Evolutionary conservation across 1,140 invertebrate genomes (phyloP).

Genomic region (Drosophila albomicans): DNA sequence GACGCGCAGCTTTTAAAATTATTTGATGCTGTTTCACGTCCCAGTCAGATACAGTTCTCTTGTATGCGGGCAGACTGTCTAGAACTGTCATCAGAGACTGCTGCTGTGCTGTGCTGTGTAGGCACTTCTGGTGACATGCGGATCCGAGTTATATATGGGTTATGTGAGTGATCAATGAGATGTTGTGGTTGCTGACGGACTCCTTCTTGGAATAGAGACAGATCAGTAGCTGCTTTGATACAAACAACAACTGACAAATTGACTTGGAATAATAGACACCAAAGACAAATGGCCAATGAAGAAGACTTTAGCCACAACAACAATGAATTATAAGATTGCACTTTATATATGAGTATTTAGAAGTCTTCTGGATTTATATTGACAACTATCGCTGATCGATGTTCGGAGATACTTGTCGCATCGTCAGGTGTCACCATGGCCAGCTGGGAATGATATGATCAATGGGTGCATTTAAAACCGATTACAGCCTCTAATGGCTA

Average conservation of each 20-base stretch:
- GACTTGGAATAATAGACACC: conserved; percentile 12
- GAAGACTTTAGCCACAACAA: neutral
- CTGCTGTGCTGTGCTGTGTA: no score
- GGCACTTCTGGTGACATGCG: conserved; percentile 34
- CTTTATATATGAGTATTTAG: neutral
- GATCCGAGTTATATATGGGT: conserved; percentile 40
- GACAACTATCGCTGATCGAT: neutral
- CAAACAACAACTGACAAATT: conserved; percentile 26
- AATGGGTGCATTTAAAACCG: conserved; percentile 57
- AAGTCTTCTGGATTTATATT: neutral
- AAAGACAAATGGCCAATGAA: conserved; percentile 5
- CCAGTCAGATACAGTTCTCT: conserved; percentile 12
- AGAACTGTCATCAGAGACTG: conserved; percentile 32
- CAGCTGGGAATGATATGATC: conserved; percentile 55
- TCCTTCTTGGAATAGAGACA: conserved; percentile 22
- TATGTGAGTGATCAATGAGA: conserved; percentile 41
- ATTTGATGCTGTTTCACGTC: conserved; percentile 23
- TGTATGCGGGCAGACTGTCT: conserved; percentile 43
- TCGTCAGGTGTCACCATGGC: neutral
- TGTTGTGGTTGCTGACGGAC: neutral
- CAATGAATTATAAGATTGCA: neutral
- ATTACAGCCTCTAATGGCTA: conserved; percentile 64
- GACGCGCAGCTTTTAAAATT: conserved; percentile 51
- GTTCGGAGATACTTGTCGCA: neutral
- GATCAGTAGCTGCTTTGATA: conserved; percentile 27